Base-by-base conservation (phyloP, 2,113 vertebrate genomes). In the Indri indri region DNA sequence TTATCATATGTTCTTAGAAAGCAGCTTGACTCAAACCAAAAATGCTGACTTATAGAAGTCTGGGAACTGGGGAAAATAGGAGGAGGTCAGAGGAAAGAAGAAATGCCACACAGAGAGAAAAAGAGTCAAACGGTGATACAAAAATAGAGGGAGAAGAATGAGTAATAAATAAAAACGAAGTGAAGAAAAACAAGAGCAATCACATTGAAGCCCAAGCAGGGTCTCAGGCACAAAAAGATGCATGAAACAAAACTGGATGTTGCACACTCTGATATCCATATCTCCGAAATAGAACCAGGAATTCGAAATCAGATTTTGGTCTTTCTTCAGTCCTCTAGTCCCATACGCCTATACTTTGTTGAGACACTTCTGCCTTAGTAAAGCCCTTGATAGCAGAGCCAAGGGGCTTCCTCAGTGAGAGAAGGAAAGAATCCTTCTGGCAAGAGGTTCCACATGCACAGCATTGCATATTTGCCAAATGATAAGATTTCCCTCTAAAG, bases 291-390 rank as follows among this genome's bases (percentile, higher is more conserved):
- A 34, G 45, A 96, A 37, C 6, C 37, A 83, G 5, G 34, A 37
- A 34, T 30, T 57, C 1, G 6, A 45, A 34, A 77, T 34, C 42
- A 63, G 32, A 27, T 37, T 0, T 10, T 73, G 47, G 12, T 90
- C 8, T 2, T 77, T 70, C 30, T 85, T 57, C 27, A 74, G 13
- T n/a, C 13, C 14, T 61, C 6, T 52, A 6, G 47, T n/a, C 18
- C 22, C 4, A 16, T 37, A n/a, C 12, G 7, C 4, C 23, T 17
- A 5, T 61, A 3, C 16, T 83, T 9, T 1, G 18, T 8, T 40
- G 23, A 63, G 45, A 42, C 1, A 22, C 20, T 37, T 74, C 57
- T 66, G 47, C 16, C 42, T 42, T 88, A 66, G 23, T 34, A 22
- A 76, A 42, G 37, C 45, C 6, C 22, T 13, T 34, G 23, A 18